Base-by-base conservation (phyloP, 2,888 invertebrate species). In the Danaus chrysippus region DNA sequence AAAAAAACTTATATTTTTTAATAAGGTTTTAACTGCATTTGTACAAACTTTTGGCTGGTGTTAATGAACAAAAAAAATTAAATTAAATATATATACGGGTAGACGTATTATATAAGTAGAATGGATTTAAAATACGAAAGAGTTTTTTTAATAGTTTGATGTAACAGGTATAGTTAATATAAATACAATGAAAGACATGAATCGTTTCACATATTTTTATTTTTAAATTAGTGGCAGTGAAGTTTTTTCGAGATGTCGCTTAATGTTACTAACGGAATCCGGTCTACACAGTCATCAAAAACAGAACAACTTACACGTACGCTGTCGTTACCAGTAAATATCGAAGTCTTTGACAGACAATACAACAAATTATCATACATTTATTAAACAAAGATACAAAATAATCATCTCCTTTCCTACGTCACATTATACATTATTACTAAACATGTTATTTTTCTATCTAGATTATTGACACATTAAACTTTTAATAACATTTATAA, bases 211-310 rank as follows among this genome's bases (percentile, higher is more conserved):
- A 88, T 91, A 90, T 86, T 90, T 87, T 90, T 88, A 89, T 89
- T 89, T 86, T 90, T 90, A 89, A 88, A 86, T 90, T 90, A 89
- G 87, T 91, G 90, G 90, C 90, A 91, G 90, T 91, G 90, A 90
- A 91, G 86, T 87, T 87, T 77, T 84, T 79, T 84, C 79, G 84
- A 86, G 83, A 84, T 82, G 82, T 82, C 78, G 79, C 74, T 75
- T 79, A 76, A 74, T 69, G 71, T 79, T 75, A 79, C 76, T 77
- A 87, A 87, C 82, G 74, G 73, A 90, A 86, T 73, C 83, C 78
- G 80, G 81, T 79, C 73, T 85, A 81, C 82, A 81, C 82, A 77
- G 79, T 79, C 70, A 64, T 65, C 65, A 58, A 60, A 64, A 68
- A 63, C 54, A 63, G 58, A 59, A 57, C 59, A 61, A 57, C 58